These are phyloP conservation scores for Penelope pileata DNA, from an alignment of 2,113 vertebrate genomes.

Conservation along the genomic window DNA sequence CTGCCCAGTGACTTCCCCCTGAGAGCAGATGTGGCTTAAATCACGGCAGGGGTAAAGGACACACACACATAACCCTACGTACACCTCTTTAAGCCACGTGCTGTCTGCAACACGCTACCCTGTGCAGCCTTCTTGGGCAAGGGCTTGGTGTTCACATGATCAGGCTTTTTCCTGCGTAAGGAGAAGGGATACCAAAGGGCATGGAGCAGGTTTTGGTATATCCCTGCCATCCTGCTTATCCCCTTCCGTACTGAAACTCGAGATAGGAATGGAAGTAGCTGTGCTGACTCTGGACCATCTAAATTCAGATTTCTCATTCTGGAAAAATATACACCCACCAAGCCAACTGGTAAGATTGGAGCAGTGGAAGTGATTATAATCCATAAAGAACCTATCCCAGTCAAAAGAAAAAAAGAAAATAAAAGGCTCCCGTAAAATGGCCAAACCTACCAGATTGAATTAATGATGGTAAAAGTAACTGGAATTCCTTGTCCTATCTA, in stretches of 20 bases:
- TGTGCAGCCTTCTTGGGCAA: background rate
- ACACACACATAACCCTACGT: background rate
- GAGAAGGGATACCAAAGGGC: background rate
- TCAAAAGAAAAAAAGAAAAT: background rate
- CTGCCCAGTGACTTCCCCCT: background rate
- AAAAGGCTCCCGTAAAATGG: background rate
- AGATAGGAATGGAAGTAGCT: background rate
- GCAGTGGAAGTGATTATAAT: background rate
- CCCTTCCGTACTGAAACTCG: background rate
- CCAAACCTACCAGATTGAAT: background rate
- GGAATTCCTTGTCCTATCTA: background rate
- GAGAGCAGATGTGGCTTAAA: background rate
- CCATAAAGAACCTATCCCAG: background rate
- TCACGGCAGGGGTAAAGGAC: background rate
- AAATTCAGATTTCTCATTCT: background rate
- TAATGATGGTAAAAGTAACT: background rate
- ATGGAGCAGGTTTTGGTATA: rapidly evolving
- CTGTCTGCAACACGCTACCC: background rate
- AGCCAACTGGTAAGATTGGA: background rate
- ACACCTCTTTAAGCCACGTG: background rate
- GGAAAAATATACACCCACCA: background rate
- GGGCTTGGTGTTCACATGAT: background rate
- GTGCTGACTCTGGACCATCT: background rate
- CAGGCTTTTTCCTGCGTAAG: background rate
- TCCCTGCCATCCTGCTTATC: background rate